Evolutionary conservation across 2,888 invertebrate species (phyloP).

Genomic region (Copidosoma aretas): DNA sequence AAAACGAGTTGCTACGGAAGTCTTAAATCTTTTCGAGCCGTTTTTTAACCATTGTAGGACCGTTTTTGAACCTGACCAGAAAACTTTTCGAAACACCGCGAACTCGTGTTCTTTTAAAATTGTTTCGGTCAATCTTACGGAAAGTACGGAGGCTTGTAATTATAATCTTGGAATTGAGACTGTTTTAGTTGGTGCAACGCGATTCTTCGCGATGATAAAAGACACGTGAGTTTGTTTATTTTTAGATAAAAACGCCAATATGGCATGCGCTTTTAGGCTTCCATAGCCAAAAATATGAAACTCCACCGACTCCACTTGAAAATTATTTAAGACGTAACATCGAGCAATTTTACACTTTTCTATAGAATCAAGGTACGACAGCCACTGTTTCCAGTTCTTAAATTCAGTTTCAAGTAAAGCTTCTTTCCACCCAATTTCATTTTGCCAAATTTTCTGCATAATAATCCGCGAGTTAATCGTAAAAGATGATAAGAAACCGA

Average conservation of each 20-base stretch:
- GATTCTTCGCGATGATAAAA: slow-evolving; percentile 15
- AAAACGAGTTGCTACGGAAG: slow-evolving; percentile 38
- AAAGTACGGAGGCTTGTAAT: slow-evolving; percentile 31
- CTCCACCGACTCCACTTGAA: not conserved
- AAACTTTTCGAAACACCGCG: slow-evolving; percentile 1
- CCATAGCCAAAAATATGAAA: not conserved
- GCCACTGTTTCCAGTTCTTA: not conserved
- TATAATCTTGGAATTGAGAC: slow-evolving; percentile 36
- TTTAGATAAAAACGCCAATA: slow-evolving; percentile 27
- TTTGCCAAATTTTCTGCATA: slow-evolving; percentile 12
- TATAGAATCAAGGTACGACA: not conserved
- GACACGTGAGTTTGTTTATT: slow-evolving; percentile 4
- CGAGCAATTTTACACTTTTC: not conserved
- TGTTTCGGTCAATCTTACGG: slow-evolving; percentile 12
- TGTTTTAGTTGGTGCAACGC: slow-evolving; percentile 24
- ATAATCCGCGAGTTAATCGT: slow-evolving; percentile 11
- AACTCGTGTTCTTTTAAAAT: slow-evolving; percentile 24
- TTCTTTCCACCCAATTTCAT: slow-evolving; percentile 15
- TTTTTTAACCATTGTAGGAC: slow-evolving; percentile 36
- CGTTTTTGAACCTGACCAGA: slow-evolving; percentile 32
- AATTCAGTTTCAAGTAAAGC: slow-evolving; percentile 1
- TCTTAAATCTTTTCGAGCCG: slow-evolving; percentile 14
- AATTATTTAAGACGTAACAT: not conserved
- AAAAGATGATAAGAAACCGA: slow-evolving; percentile 7
- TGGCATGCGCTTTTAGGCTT: not conserved